A percentile compares a stretch with the other conserved stretches of the same genome.
Evolutionary conservation across 2,113 vertebrate genomes (phyloP).

Genomic region (Heptranchias perlo): DNA sequence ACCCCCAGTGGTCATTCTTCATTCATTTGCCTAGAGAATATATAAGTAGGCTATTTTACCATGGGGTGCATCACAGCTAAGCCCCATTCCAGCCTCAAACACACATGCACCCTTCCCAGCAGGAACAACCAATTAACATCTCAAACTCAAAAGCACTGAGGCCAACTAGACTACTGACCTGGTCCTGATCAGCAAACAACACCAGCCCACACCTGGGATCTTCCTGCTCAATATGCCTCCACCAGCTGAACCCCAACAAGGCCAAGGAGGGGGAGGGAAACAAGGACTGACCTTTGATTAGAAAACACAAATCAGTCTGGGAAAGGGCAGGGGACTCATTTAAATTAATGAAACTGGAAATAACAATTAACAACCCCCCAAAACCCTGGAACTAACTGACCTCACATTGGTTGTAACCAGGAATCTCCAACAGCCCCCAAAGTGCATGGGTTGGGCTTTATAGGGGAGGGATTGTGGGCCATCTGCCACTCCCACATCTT

Average conservation of each 20-base stretch:
- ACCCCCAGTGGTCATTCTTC: too few species aligned
- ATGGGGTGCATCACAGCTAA: neutral
- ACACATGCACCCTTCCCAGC: neutral
- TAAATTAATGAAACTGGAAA: neutral
- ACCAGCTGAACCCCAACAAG: neutral
- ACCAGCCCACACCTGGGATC: neutral
- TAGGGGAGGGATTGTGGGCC: neutral
- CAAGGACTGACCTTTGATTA: neutral
- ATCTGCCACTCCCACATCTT: neutral
- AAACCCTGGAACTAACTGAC: neutral
- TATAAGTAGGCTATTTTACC: neutral
- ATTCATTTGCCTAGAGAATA: neutral
- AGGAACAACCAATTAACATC: neutral
- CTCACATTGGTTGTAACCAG: too few species aligned
- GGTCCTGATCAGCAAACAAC: neutral
- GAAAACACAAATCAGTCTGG: neutral
- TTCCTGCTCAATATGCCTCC: neutral
- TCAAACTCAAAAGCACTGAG: neutral
- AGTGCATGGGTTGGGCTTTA: neutral
- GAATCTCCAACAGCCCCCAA: too few species aligned
- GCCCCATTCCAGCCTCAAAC: neutral
- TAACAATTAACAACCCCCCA: neutral
- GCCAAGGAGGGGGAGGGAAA: neutral
- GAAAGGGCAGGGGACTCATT: neutral
- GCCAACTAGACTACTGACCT: neutral